Evolutionary conservation across 2,113 vertebrate species (phyloP), one percentile per base, ranked within the genome.

Genomic region (Neodontobutis hainanensis): DNA sequence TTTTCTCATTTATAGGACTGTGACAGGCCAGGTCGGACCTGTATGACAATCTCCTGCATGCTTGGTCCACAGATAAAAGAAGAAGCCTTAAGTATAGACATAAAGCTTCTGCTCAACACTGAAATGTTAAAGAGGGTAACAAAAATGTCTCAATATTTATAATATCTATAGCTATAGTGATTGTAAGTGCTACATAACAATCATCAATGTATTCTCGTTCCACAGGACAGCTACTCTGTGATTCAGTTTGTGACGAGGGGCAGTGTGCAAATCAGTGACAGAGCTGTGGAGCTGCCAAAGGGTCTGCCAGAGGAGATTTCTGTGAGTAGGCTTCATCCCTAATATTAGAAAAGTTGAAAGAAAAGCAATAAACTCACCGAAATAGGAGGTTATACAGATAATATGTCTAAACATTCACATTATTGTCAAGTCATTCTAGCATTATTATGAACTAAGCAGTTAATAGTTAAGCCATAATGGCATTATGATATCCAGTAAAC

Each of bases 201-300:
- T 58, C 9, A 42, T 43, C 1, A 8, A 35, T 58, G 38, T 38
- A 58, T 16, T 11, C 9, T 51, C 2, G 5, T 5, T 78, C 60
- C 40, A 64, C 87, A 99, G 97, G 97, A 99, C 67, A 98, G 94
- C 62, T 97, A 96, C 2, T 99, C 97, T 0, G 94, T 99, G 71
- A 95, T 99, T 84, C 97, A 99, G 88, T 98, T 99, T 62, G 94
- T 98, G 87, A 94, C 95, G 10, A 91, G 93, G 12, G 94, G 93
- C 9, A 94, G 76, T 3, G 90, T 97, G 46, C 92, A 81, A 66
- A 93, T 95, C 36, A 94, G 95, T 52, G 80, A 87, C 65, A 90
- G 92, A 61, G 92, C 95, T 36, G 90, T 96, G 78, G 96, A 99
- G 85, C 82, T 95, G 14, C 79, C 92, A 5, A 75, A 78, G 0